Percentiles rank a stretch among this genome's conserved stretches.
Conservation (phyloP, 1,140 invertebrate species). For the Drosophila mojavensis region DNA sequence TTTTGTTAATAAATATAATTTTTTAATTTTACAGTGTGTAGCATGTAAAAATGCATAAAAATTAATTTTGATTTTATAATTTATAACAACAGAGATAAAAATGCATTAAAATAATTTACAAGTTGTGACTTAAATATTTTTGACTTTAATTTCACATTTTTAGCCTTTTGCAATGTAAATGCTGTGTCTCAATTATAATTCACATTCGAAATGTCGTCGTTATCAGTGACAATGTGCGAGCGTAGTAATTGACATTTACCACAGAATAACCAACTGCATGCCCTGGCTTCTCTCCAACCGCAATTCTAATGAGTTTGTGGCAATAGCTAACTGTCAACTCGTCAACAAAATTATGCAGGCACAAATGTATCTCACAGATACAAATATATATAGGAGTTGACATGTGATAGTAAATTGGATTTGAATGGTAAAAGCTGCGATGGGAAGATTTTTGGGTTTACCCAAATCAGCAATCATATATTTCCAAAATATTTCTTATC, state of each 20-base stretch:
- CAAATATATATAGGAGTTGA: conserved; percentile 4
- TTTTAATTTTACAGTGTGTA: too few relatives aligned
- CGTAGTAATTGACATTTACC: conserved; percentile 30
- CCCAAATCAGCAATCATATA: too few relatives aligned
- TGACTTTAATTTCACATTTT: too few relatives aligned
- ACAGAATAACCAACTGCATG: conserved; percentile 28
- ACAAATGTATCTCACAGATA: background rate
- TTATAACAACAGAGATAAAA: too few relatives aligned
- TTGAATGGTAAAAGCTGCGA: conserved; percentile 10
- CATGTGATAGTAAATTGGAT: conserved; percentile 13
- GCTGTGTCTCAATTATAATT: background rate
- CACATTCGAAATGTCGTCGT: background rate
- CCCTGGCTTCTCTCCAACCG: conserved; percentile 1
- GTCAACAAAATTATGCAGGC: conserved; percentile 1
- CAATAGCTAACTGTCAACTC: background rate
- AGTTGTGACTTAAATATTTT: too few relatives aligned
- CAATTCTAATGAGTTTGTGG: conserved; percentile 70
- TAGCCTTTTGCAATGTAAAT: too few relatives aligned
- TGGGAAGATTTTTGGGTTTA: too few relatives aligned
- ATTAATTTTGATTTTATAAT: too few relatives aligned
- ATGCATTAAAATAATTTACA: too few relatives aligned
- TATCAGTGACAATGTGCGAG: background rate
- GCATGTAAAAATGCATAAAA: too few relatives aligned
- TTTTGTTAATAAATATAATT: too few relatives aligned
- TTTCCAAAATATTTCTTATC: too few relatives aligned